Conservation (phyloP, 2,888 invertebrate species). For the Magallana nippona region DNA sequence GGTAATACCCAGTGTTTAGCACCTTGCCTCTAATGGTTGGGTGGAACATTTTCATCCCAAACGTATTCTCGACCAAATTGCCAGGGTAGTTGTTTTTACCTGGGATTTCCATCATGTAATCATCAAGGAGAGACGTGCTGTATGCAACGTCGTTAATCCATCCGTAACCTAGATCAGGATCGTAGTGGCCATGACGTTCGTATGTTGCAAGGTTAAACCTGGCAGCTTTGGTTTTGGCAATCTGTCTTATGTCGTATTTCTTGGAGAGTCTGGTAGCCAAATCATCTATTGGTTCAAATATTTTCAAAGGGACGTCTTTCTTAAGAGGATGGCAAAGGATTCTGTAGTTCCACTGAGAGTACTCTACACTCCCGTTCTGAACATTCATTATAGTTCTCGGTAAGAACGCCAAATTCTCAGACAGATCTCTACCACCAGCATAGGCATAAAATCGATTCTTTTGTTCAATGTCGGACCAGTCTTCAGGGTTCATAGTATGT, state of each 20-base stretch:
- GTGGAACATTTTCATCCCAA: slow-evolving; percentile 49
- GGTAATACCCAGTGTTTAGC: slow-evolving; percentile 64
- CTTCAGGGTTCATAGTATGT: slow-evolving; percentile 66
- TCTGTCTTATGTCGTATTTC: slow-evolving; percentile 44
- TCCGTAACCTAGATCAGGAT: slow-evolving; percentile 35
- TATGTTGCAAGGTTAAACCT: slow-evolving; percentile 42
- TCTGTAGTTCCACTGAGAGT: slow-evolving; percentile 72
- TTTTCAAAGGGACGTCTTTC: slow-evolving; percentile 52
- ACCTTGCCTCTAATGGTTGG: background rate
- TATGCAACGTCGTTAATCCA: slow-evolving; percentile 45
- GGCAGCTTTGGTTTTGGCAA: slow-evolving; percentile 51
- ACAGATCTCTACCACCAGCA: slow-evolving; percentile 63
- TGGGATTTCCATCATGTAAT: slow-evolving; percentile 67
- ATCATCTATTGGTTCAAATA: slow-evolving; percentile 59
- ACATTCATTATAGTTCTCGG: slow-evolving; percentile 67
- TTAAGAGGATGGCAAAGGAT: slow-evolving; percentile 64
- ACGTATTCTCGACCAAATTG: slow-evolving; percentile 54
- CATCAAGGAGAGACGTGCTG: slow-evolving; percentile 59
- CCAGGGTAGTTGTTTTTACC: slow-evolving; percentile 68
- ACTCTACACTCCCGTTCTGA: slow-evolving; percentile 59
- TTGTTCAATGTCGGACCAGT: slow-evolving; percentile 66
- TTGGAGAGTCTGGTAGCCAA: slow-evolving; percentile 53
- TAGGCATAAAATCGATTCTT: slow-evolving; percentile 65
- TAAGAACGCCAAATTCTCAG: slow-evolving; percentile 69
- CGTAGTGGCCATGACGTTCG: background rate